Base-by-base conservation (phyloP, 2,888 invertebrate species). In the Noctua pronuba region DNA sequence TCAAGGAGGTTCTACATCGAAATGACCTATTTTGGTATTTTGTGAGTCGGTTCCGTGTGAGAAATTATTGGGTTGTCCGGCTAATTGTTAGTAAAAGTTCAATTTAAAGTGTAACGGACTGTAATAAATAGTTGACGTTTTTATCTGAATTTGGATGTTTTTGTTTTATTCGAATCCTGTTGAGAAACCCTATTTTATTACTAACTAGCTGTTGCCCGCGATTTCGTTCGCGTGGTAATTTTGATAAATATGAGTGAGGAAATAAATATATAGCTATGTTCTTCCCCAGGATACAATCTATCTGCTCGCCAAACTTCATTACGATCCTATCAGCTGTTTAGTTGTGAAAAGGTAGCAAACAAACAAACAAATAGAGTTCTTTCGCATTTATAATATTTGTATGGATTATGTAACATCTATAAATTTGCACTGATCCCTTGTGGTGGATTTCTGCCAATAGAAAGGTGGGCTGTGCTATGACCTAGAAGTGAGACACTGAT, bases 21-120 rank as follows among this genome's bases (percentile, higher is more conserved):
- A 73, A 58, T 85, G 73, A 79, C 80, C 86, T 62, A 82, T 77
- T 86, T 86, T 82, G 77, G 80, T 77, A 84, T 86, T 72, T 77
- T 62, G 46, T 67, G 44, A 62, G 28, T 79, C 5, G 11, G 62
- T 80, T 82, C 80, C 76, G 76, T 31, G n/a, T 77, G 76, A 31
- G 65, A 64, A 74, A 60, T 72, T 74, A 70, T 71, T 75, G 64
- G 16, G 13, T 64, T 11, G 7, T 74, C 46, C 52, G 13, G 60
- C 38, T 71, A 68, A 83, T 79, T 83, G 38, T 69, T 60, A 31
- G 66, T 65, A 38, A 62, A 78, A 75, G 78, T 66, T 77, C 60
- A 73, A 76, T 16, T 4, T 28, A 65, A n/a, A 58, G 28, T 65
- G 55, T 41, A 31, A 31, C 62, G 44, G 62, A 28, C 2, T 2